Percentiles rank a stretch among this genome's conserved stretches.
Evolutionary conservation across 1,140 invertebrate genomes (phyloP).

Genomic region (Atopsyche davidsoni): DNA sequence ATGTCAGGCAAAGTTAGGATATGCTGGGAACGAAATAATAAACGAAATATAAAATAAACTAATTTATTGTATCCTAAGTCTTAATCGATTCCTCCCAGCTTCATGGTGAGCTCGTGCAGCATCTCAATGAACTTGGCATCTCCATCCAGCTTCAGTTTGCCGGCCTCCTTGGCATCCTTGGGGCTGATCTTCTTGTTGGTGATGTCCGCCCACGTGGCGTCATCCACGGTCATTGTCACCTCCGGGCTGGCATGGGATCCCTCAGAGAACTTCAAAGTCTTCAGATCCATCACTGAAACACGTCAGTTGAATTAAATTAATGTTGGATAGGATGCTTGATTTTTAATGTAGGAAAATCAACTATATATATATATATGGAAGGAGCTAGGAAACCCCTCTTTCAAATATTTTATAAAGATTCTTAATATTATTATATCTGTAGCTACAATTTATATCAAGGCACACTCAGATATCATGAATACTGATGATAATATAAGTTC

Average conservation of each 20-base stretch:
- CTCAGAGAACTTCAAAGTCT: slow-evolving; percentile 22
- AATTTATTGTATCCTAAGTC: not conserved
- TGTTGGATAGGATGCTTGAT: not conserved
- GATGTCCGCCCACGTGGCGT: slow-evolving; percentile 8
- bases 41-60: not conserved
- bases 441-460: too few species aligned
- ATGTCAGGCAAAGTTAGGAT: not conserved
- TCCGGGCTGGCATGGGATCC: slow-evolving; percentile 9
- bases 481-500: too few species aligned
- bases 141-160: slow-evolving; percentile 20
- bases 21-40: not conserved
- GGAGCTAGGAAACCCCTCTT: too few species aligned
- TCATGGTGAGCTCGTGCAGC: slow-evolving; percentile 6
- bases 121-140: slow-evolving; percentile 14
- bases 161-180: slow-evolving; percentile 16
- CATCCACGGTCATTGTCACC: slow-evolving; percentile 21
- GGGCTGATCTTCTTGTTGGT: slow-evolving; percentile 13
- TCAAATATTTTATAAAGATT: too few species aligned
- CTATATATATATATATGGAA: too few species aligned
- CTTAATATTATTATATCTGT: too few species aligned
- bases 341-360: not conserved
- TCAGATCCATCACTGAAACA: slow-evolving; percentile 25
- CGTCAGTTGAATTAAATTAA: not conserved
- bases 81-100: not conserved
- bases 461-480: too few species aligned